Percentiles rank a stretch among this genome's conserved stretches.
phyloP scores from a whole-genome alignment of 2,113 vertebrate species.

The Chelonoidis abingdonii region DNA sequence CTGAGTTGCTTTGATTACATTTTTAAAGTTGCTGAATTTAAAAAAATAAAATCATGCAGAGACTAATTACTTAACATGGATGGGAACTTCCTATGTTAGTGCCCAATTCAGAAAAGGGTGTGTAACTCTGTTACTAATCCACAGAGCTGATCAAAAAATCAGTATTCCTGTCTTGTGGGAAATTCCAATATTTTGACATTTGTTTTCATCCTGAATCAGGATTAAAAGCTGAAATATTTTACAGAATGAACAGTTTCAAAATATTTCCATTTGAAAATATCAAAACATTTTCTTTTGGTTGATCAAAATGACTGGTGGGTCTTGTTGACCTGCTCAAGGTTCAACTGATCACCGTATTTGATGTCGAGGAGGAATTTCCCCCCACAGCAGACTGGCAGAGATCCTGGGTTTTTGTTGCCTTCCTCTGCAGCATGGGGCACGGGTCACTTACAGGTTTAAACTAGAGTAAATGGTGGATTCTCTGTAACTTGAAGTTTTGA shows the following conservation, averaged over 20 bases:
- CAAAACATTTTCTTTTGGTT: neutral
- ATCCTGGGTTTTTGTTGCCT: neutral
- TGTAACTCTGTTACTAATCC: neutral
- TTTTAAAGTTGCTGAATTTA: neutral
- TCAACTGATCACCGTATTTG: neutral
- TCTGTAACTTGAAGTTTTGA: neutral
- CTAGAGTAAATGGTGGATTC: neutral
- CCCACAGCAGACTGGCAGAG: neutral
- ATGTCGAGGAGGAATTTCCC: neutral
- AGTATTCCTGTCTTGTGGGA: neutral
- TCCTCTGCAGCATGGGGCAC: neutral
- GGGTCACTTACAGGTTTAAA: neutral
- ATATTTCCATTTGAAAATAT: neutral
- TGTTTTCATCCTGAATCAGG: neutral
- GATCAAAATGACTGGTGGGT: neutral
- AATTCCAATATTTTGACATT: neutral
- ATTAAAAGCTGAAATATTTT: neutral
- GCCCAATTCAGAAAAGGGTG: neutral
- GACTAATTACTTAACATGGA: neutral
- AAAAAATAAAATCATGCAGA: neutral
- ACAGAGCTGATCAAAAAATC: neutral
- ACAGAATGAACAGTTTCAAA: neutral
- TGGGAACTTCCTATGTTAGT: neutral
- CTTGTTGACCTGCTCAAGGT: neutral
- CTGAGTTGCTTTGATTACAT: neutral